These are phyloP conservation scores for Akabosia matsudoensis DNA, from an alignment of 1,140 invertebrate genomes.

Conservation along the genomic window DNA sequence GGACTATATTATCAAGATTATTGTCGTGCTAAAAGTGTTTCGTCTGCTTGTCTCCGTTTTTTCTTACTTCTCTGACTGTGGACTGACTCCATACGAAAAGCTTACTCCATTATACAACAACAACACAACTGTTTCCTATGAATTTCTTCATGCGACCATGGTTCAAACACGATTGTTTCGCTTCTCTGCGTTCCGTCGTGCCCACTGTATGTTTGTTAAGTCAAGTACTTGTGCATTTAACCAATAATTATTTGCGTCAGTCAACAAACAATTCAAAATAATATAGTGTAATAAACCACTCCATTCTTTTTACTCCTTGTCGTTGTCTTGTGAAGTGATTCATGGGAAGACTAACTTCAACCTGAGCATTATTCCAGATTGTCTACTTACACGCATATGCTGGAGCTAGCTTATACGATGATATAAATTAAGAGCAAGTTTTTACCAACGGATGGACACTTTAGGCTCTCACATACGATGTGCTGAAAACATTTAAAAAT, in stretches of 20 bases:
- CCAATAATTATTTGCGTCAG: slow-evolving; percentile 5
- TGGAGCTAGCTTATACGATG: too few species aligned
- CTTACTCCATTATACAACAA: too few species aligned
- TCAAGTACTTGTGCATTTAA: too few species aligned
- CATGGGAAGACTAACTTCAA: background rate
- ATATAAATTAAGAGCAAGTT: background rate
- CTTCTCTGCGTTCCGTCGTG: too few species aligned
- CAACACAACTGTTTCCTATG: background rate
- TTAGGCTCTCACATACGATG: background rate
- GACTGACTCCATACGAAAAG: too few species aligned
- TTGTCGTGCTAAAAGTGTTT: background rate
- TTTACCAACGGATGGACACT: background rate
- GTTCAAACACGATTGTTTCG: too few species aligned
- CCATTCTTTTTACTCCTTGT: background rate
- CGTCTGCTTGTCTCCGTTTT: background rate
- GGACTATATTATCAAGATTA: background rate
- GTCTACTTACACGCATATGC: background rate
- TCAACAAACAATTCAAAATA: background rate
- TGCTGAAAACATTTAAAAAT: background rate
- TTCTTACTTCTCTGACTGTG: too few species aligned
- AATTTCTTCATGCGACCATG: too few species aligned
- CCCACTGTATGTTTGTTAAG: too few species aligned
- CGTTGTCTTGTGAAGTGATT: background rate
- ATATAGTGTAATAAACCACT: background rate
- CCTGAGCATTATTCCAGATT: slow-evolving; percentile 5